Conservation (phyloP, 2,888 invertebrate species). For the Kryphioiulus occultus region DNA sequence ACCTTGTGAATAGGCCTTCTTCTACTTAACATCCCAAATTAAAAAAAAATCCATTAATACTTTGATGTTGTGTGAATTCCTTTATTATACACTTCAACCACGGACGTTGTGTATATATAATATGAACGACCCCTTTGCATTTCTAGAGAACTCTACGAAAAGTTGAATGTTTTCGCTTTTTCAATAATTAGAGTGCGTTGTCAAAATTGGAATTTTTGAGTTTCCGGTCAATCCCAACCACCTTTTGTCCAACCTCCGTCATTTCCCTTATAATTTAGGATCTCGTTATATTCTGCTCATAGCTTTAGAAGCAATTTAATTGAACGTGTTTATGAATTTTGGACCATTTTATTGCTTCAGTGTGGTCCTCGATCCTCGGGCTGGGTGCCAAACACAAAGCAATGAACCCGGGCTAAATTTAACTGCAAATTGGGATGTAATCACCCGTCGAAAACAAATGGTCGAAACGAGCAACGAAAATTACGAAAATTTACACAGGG, state of each 20-base stretch:
- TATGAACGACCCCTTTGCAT: too few species aligned
- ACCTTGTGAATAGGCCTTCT: too few species aligned
- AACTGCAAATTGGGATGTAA: neutral
- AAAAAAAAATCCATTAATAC: too few species aligned
- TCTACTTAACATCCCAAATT: too few species aligned
- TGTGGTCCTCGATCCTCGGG: slow-evolving; percentile 7
- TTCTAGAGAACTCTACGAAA: too few species aligned
- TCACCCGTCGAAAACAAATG: neutral
- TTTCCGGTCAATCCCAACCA: too few species aligned
- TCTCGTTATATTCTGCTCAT: neutral
- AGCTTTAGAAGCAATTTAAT: neutral
- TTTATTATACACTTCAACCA: too few species aligned
- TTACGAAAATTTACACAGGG: neutral
- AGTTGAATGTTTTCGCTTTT: too few species aligned
- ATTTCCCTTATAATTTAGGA: neutral
- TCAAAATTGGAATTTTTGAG: too few species aligned
- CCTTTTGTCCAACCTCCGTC: neutral
- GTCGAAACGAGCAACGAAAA: neutral
- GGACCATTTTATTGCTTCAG: neutral
- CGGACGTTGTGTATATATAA: too few species aligned
- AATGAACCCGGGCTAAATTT: slow-evolving; percentile 32
- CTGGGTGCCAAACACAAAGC: neutral
- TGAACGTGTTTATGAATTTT: neutral
- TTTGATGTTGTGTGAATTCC: too few species aligned
- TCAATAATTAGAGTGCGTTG: too few species aligned